Evolutionary conservation across 2,888 invertebrate genomes (phyloP).

Genomic region (Paralinhomoeus sp.): DNA sequence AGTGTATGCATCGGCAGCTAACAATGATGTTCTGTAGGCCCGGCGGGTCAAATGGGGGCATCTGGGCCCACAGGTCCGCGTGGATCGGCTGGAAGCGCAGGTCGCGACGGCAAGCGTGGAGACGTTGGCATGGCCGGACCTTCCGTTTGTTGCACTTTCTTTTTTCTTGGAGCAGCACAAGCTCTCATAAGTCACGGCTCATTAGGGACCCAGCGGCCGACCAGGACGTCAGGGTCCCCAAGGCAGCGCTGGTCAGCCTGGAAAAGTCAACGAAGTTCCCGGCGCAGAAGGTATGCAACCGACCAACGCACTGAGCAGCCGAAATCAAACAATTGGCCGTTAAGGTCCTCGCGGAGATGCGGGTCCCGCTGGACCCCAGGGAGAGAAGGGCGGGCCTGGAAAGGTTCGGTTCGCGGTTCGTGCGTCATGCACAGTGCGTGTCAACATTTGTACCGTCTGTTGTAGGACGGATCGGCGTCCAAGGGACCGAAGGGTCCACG

Average conservation of each 20-base stretch:
- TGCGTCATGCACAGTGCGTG: background rate
- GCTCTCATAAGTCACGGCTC: background rate
- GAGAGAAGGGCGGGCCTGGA: conserved; percentile 3
- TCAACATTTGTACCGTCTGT: too few relatives aligned
- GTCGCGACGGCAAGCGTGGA: conserved; percentile 14
- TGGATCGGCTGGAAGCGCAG: conserved; percentile 21
- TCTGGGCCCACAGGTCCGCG: conserved; percentile 15
- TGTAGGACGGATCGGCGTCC: background rate
- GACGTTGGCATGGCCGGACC: conserved; percentile 6
- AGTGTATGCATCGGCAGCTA: too few relatives aligned
- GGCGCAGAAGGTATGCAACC: too few relatives aligned
- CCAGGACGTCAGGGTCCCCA: background rate
- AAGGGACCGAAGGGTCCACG: conserved; percentile 4
- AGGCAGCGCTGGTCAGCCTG: conserved; percentile 13
- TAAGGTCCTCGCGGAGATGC: background rate
- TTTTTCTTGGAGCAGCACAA: background rate
- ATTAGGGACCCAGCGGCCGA: conserved; percentile 4
- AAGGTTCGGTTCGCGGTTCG: background rate
- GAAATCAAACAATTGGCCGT: too few relatives aligned
- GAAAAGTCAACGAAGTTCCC: background rate
- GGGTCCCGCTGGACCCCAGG: conserved; percentile 2
- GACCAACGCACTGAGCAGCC: too few relatives aligned
- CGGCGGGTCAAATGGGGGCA: conserved; percentile 9
- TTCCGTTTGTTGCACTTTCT: background rate
- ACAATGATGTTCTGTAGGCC: too few relatives aligned